phyloP scores from a whole-genome alignment of 2,888 invertebrate species.

The Crioceris asparagi region DNA sequence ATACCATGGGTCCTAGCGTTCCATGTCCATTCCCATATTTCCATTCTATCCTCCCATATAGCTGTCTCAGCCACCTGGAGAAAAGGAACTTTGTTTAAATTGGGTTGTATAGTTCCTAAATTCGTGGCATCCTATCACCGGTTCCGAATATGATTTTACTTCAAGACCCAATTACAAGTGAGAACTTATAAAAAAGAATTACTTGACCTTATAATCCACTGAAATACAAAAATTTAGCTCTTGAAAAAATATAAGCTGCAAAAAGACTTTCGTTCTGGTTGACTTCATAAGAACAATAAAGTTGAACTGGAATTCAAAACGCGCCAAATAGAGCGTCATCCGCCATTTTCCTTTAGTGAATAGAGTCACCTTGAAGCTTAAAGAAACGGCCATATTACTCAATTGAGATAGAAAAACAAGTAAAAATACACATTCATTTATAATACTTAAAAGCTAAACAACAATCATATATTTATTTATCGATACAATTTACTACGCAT shows the following conservation, averaged over 20 bases:
- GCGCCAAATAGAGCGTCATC: constrained; percentile 26
- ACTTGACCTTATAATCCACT: constrained; percentile 10
- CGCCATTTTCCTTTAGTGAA: constrained; percentile 24
- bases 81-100: constrained; percentile 44
- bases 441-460: constrained; percentile 24
- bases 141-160: constrained; percentile 22
- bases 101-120: constrained; percentile 35
- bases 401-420: constrained; percentile 18
- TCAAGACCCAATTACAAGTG: constrained; percentile 12
- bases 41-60: constrained; percentile 26
- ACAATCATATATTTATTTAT: constrained; percentile 15
- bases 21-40: constrained; percentile 23
- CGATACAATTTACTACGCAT: constrained; percentile 17
- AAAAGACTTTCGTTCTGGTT: constrained; percentile 1
- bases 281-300: too few species aligned
- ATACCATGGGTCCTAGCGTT: constrained; percentile 42
- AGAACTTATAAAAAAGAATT: constrained; percentile 10
- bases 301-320: constrained; percentile 23
- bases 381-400: constrained; percentile 17
- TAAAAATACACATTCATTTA: constrained; percentile 22
- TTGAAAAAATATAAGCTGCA: constrained; percentile 10
- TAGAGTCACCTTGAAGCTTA: constrained; percentile 18
- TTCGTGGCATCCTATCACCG: constrained; percentile 38
- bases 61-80: constrained; percentile 42
- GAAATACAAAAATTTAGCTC: constrained; percentile 21